These are phyloP conservation scores for Puntigrus tetrazona DNA, from an alignment of 2,113 vertebrate species.

Conservation along the genomic window DNA sequence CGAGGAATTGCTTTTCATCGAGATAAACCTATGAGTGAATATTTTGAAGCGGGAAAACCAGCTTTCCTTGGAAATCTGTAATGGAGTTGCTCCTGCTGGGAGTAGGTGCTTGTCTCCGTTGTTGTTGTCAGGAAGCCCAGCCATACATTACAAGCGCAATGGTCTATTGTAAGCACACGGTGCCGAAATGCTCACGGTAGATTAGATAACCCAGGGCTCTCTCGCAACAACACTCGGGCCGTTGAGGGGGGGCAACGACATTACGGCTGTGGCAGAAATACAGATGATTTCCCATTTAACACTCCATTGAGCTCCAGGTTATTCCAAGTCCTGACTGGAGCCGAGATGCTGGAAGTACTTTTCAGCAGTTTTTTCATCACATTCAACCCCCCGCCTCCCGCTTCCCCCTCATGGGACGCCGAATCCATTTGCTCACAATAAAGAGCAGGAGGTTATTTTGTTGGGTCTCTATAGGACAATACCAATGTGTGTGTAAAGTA, in stretches of 20 bases:
- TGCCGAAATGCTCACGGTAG: slow-evolving; percentile 60
- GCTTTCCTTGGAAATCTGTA: slow-evolving; percentile 59
- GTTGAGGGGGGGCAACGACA: slow-evolving; percentile 69
- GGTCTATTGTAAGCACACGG: slow-evolving; percentile 60
- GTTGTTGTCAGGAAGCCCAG: slow-evolving; percentile 56
- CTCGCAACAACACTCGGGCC: slow-evolving; percentile 35
- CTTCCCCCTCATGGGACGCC: slow-evolving; percentile 56
- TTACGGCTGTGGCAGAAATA: slow-evolving; percentile 82
- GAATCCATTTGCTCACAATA: slow-evolving; percentile 63
- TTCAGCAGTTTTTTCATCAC: slow-evolving; percentile 65
- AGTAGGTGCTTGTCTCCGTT: slow-evolving; percentile 67
- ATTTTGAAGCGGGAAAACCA: neutral
- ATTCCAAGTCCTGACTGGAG: slow-evolving; percentile 71
- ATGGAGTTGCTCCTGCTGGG: slow-evolving; percentile 73
- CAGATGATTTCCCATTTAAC: slow-evolving; percentile 89
- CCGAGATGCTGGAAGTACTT: slow-evolving; percentile 63
- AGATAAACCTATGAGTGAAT: slow-evolving; percentile 15
- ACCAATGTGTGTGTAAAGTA: slow-evolving; percentile 26
- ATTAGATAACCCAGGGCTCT: slow-evolving; percentile 58
- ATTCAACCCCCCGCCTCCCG: slow-evolving; percentile 53
- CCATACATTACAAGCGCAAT: slow-evolving; percentile 57
- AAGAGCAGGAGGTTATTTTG: slow-evolving; percentile 49
- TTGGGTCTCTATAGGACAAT: slow-evolving; percentile 21
- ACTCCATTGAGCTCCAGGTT: slow-evolving; percentile 84
- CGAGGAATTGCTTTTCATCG: slow-evolving; percentile 10